Evolutionary conservation across 2,113 vertebrate genomes (phyloP), one percentile per base, ranked within the genome.

Genomic region (Atractosteus spatula): DNA sequence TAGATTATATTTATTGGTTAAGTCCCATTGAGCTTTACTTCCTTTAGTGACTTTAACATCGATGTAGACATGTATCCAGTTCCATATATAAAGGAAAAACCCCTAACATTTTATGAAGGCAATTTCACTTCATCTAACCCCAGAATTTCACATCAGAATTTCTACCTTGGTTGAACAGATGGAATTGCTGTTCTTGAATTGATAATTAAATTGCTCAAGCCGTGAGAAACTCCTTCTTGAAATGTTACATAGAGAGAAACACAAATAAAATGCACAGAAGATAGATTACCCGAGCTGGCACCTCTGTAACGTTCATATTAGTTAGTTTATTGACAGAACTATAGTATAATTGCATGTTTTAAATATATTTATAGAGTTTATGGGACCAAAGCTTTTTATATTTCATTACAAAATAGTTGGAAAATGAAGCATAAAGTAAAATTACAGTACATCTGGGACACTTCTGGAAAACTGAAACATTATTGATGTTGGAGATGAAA

Each of bases 201-300:
- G 47, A 61, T 76, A 79, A 81, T 75, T 78, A 81, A 78, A 80
- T 72, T 68, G 69, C 43, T 85, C 66, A 14, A 78, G 29, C 80
- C 74, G 43, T 44, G 69, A 82, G 8, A 0, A 1, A 7, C 41
- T 42, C 3, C 41, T 8, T 59, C 54, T 56, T 74, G 61, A 71
- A 66, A 68, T 55, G 51, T 51, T 7, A 41, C 57, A 66, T 45
- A 14, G 11, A 55, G 74, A 75, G 11, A 12, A 14, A 4, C 3
- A n/a, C 56, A 59, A 12, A 12, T 59, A 59, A 51, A 10, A 51
- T 51, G 47, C 10, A 10, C 47, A 51, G 1, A 51, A 51, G 47
- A 51, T 51, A 10, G 47, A 51, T 51, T 51, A 51, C 47, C 47
- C 47, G 47, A 51, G 10, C 5, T 51, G 47, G 47, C 47, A 51